Evolutionary conservation across 2,113 vertebrate genomes (phyloP).

Genomic region (Mellivora capensis): DNA sequence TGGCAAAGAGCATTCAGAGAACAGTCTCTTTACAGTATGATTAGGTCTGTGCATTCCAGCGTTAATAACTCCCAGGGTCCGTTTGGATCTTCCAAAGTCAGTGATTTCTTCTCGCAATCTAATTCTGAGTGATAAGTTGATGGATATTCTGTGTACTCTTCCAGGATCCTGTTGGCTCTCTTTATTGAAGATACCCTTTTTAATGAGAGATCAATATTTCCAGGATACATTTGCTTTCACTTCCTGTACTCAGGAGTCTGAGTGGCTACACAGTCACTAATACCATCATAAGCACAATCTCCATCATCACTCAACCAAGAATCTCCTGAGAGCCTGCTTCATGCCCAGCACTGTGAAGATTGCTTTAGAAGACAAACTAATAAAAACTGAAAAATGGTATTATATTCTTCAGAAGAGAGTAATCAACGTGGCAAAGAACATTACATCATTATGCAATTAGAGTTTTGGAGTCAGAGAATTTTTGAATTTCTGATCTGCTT

Average conservation of each 20-base stretch:
- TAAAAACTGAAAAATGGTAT: background rate
- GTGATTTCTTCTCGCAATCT: background rate
- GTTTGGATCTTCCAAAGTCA: background rate
- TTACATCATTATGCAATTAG: background rate
- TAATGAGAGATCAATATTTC: slow-evolving; percentile 6
- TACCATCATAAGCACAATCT: background rate
- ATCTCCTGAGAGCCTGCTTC: background rate
- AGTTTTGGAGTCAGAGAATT: background rate
- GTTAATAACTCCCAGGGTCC: background rate
- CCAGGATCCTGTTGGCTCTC: background rate
- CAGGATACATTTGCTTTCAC: background rate
- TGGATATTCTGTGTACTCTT: background rate
- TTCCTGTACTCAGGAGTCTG: background rate
- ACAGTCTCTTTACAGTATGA: background rate
- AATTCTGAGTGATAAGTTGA: background rate
- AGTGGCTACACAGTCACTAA: background rate
- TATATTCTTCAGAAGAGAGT: background rate
- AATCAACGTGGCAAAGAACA: background rate
- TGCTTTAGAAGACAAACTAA: background rate
- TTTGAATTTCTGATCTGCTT: background rate
- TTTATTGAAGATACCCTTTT: background rate
- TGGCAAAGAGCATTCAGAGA: background rate
- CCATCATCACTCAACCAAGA: background rate
- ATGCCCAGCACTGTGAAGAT: background rate
- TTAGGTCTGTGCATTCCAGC: background rate